These are phyloP conservation scores for Bagarius yarrelli DNA, from an alignment of 2,113 vertebrate species.

Conservation along the genomic window DNA sequence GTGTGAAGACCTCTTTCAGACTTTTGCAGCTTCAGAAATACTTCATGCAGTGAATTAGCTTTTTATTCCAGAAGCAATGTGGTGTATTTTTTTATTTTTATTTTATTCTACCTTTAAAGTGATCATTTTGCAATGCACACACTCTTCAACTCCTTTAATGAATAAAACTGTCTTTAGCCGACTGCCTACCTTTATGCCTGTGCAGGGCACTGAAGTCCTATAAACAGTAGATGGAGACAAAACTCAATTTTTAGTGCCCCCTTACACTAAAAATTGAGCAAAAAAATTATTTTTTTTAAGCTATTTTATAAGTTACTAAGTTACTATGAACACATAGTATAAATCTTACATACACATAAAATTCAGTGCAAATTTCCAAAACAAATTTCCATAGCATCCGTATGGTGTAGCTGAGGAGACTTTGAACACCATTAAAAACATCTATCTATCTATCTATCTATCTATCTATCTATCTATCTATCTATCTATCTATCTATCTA, in stretches of 20 bases:
- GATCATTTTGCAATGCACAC: not conserved
- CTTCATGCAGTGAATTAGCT: not conserved
- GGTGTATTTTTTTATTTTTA: not conserved
- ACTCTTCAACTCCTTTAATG: not conserved
- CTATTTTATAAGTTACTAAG: not conserved
- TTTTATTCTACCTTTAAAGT: not conserved
- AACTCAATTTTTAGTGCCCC: slow-evolving; percentile 4
- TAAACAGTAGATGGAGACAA: slow-evolving; percentile 51
- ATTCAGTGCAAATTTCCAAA: not conserved
- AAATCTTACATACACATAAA: not conserved
- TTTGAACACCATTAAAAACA: no score
- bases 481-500: no score
- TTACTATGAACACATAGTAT: not conserved
- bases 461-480: no score
- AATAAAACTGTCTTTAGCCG: not conserved
- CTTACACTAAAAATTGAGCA: no score
- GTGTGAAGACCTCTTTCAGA: no score
- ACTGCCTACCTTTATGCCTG: no score
- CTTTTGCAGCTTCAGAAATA: not conserved
- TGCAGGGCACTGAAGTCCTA: not conserved
- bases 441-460: no score
- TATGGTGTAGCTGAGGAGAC: not conserved
- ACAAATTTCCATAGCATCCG: not conserved
- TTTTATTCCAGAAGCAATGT: not conserved
- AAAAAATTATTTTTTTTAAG: not conserved